phyloP scores from a whole-genome alignment of 2,888 invertebrate species.

The Epirrhoe alternata region DNA sequence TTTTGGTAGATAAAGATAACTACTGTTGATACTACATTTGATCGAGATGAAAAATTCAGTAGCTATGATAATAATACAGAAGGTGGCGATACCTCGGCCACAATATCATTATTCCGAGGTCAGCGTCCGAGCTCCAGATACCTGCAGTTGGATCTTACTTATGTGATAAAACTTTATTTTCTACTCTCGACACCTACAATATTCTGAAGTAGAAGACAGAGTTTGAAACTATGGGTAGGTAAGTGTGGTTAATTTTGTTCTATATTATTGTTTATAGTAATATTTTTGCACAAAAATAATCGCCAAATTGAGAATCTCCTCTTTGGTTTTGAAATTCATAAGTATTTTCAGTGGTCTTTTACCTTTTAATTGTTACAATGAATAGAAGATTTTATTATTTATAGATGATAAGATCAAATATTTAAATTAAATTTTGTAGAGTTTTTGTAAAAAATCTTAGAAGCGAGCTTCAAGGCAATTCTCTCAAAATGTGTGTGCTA shows the following conservation, averaged over 20 bases:
- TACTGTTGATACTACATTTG: not conserved
- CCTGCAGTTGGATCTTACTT: constrained; percentile 1
- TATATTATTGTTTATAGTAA: not conserved
- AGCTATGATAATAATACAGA: constrained; percentile 2
- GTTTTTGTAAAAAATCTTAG: not conserved
- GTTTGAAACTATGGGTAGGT: constrained; percentile 1
- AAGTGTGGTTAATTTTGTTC: not conserved
- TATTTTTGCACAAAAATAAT: not conserved
- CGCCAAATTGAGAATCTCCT: not conserved
- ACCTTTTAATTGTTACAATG: no score
- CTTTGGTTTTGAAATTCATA: not conserved
- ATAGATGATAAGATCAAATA: no score
- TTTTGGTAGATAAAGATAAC: not conserved
- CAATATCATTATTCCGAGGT: constrained; percentile 11
- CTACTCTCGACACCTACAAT: constrained; percentile 4
- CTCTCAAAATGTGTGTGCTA: no score
- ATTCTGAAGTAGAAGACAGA: not conserved
- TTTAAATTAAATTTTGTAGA: no score
- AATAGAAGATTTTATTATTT: no score
- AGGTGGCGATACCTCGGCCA: constrained; percentile 4
- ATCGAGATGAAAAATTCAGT: not conserved
- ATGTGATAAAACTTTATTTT: constrained; percentile 14
- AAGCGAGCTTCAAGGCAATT: not conserved
- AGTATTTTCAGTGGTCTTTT: no score
- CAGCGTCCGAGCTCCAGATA: constrained; percentile 12